Evolutionary conservation across 2,113 vertebrate genomes (phyloP).

Genomic region (Rafetus swinhoei): DNA sequence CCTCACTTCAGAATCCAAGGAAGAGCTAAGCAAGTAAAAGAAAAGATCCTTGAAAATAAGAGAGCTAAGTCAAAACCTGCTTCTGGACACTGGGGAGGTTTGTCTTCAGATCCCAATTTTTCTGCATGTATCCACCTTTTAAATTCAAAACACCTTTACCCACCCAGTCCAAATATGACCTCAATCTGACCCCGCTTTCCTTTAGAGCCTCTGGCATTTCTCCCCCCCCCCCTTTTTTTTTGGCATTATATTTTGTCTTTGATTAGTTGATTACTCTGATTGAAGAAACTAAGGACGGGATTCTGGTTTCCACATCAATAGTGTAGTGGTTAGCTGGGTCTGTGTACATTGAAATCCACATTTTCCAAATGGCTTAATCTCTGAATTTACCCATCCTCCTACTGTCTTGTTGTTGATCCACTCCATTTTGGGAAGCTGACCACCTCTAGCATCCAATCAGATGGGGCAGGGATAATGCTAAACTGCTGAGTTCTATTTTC

Average conservation of each 20-base stretch:
- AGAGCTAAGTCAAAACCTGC: background rate
- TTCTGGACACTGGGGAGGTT: background rate
- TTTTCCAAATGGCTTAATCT: background rate
- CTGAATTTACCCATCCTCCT: accelerated
- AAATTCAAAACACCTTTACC: accelerated
- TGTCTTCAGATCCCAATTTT: background rate
- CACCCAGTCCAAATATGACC: background rate
- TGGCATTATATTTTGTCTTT: accelerated
- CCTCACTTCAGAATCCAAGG: background rate
- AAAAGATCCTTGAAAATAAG: background rate
- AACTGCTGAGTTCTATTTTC: background rate
- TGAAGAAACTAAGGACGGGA: background rate
- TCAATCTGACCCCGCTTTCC: background rate
- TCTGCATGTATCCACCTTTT: background rate
- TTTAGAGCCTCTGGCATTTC: constrained; percentile 35
- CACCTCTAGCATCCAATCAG: background rate
- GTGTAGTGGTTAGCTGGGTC: background rate
- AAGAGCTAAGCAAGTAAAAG: background rate
- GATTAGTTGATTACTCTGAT: constrained; percentile 6
- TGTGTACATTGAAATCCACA: background rate
- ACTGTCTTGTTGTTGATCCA: accelerated
- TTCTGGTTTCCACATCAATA: background rate
- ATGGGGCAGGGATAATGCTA: background rate
- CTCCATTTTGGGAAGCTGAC: accelerated
- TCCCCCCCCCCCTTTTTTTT: constrained; percentile 28